These are phyloP conservation scores for Xanthia icteritia DNA, from an alignment of 2,888 invertebrate species.

Conservation along the genomic window DNA sequence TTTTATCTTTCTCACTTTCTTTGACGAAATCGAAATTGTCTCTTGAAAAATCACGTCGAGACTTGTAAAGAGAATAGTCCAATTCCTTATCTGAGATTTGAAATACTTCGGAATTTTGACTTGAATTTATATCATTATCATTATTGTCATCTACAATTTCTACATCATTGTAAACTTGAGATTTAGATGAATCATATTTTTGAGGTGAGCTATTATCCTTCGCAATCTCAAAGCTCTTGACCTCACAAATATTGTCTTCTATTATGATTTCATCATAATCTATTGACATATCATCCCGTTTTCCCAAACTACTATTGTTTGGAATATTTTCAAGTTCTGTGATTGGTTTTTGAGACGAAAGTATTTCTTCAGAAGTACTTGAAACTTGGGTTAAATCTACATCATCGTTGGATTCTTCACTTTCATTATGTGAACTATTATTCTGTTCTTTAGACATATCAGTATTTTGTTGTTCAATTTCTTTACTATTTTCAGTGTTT, in stretches of 20 bases:
- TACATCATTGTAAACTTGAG: constrained; percentile 13
- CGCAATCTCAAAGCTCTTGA: background rate
- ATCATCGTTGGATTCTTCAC: constrained; percentile 58
- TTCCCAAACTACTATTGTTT: constrained; percentile 72
- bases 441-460: constrained; percentile 50
- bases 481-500: constrained; percentile 62
- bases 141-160: constrained; percentile 33
- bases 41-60: constrained; percentile 67
- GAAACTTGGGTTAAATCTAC: constrained; percentile 81
- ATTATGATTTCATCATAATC: constrained; percentile 82
- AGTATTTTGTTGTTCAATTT: constrained; percentile 31
- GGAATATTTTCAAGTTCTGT: constrained; percentile 17
- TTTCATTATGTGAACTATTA: constrained; percentile 66
- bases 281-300: constrained; percentile 79
- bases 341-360: constrained; percentile 26
- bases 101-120: constrained; percentile 77
- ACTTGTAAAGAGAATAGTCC: constrained; percentile 90
- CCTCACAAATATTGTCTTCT: constrained; percentile 56
- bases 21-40: constrained; percentile 71
- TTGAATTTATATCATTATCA: constrained; percentile 64
- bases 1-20: constrained; percentile 6
- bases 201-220: background rate
- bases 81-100: constrained; percentile 91
- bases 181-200: constrained; percentile 17
- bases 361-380: constrained; percentile 62